These are phyloP conservation scores for Saxicola maurus DNA, from an alignment of 2,797 vertebrate species.

Conservation along the genomic window DNA sequence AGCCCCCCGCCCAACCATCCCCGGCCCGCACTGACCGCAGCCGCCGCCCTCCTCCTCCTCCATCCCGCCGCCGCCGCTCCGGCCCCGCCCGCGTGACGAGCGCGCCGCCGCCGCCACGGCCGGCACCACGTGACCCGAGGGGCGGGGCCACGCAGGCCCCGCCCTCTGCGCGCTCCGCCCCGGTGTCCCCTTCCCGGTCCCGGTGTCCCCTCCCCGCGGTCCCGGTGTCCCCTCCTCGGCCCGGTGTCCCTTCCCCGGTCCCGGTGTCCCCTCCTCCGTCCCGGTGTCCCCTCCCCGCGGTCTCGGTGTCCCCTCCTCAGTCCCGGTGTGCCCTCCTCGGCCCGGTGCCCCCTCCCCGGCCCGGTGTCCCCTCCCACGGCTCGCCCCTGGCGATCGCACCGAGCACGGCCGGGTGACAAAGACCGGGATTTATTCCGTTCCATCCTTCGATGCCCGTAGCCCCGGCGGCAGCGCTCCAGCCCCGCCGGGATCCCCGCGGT, in stretches of 20 bases:
- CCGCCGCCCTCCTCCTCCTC: conserved; percentile 4
- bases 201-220: no score
- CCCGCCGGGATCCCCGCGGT: neutral
- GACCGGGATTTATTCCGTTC: neutral
- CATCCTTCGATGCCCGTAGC: neutral
- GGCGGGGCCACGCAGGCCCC: rapidly evolving
- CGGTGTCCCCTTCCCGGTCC: no score
- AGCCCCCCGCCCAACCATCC: neutral
- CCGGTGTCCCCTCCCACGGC: neutral
- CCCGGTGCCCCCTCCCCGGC: neutral
- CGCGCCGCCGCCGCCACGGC: neutral
- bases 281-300: no score
- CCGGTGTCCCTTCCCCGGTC: neutral
- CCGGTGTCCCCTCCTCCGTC: no score
- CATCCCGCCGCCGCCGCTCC: neutral
- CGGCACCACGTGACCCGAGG: neutral
- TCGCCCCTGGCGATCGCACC: neutral
- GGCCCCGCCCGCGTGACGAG: neutral
- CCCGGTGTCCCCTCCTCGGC: no score
- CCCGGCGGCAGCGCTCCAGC: neutral
- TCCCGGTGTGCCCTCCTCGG: no score
- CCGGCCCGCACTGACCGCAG: neutral
- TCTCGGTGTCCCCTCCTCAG: no score
- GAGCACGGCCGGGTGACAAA: neutral
- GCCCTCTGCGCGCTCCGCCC: neutral